Evolutionary conservation across 2,113 vertebrate genomes (phyloP).

Genomic region (Stomatorhinus ivindoensis): DNA sequence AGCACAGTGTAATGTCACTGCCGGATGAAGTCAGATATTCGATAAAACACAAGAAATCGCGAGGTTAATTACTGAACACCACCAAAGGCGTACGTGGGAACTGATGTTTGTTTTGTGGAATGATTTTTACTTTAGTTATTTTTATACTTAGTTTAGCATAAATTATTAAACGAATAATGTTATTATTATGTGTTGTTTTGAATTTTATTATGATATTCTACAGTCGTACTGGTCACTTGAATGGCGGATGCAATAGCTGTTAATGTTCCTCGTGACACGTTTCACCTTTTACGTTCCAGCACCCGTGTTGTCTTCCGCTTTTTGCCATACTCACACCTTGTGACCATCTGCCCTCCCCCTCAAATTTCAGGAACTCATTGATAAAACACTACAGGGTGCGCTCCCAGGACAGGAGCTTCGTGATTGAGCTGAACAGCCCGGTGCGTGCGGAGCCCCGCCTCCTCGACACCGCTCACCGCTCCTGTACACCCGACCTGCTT

Average conservation of each 20-base stretch:
- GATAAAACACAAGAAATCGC: background rate
- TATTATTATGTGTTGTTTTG: background rate
- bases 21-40: background rate
- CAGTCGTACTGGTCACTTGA: background rate
- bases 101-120: background rate
- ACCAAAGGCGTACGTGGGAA: background rate
- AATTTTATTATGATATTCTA: background rate
- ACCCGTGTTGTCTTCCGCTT: background rate
- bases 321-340: background rate
- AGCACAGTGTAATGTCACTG: background rate
- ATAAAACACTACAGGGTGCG: conserved; percentile 70
- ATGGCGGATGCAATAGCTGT: background rate
- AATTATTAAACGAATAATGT: background rate
- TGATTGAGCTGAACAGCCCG: conserved; percentile 60
- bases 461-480: background rate
- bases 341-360: background rate
- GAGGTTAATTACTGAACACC: background rate
- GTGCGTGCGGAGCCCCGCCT: conserved; percentile 49
- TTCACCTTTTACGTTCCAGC: background rate
- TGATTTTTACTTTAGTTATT: background rate
- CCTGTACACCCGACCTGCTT: background rate
- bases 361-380: conserved; percentile 51
- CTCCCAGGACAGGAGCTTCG: conserved; percentile 45
- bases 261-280: background rate
- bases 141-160: background rate